A percentile compares a stretch with the other conserved stretches of the same genome.
Conservation (phyloP, 2,797 vertebrate genomes). For the Leptatherina wallacei region DNA sequence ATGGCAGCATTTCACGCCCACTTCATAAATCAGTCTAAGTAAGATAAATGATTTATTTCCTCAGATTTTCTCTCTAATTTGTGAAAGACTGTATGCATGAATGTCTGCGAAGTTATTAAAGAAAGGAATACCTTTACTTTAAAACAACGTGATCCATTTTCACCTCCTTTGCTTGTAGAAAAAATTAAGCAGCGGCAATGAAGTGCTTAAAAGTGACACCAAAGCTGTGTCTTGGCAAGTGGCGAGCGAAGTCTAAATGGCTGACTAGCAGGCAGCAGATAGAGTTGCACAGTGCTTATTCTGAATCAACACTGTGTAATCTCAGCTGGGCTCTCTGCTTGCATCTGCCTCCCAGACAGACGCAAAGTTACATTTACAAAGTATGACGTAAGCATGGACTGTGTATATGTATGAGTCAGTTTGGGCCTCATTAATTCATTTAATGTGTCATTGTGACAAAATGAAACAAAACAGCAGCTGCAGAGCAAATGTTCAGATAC, state of each 20-base stretch:
- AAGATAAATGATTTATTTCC: neutral
- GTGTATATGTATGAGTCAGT: constrained; percentile 8
- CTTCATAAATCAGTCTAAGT: neutral
- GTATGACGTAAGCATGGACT: constrained; percentile 7
- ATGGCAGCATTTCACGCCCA: neutral
- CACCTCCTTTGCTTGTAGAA: constrained; percentile 34
- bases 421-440: constrained; percentile 12
- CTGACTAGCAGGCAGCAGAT: constrained; percentile 84
- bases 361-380: constrained; percentile 29
- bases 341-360: constrained; percentile 84
- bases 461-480: constrained; percentile 14
- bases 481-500: constrained; percentile 1
- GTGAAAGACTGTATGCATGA: neutral
- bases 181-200: constrained; percentile 54
- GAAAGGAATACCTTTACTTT: constrained; percentile 3
- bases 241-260: constrained; percentile 86
- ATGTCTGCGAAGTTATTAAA: neutral
- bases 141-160: constrained; percentile 15
- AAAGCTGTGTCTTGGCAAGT: constrained; percentile 87
- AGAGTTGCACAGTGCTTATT: constrained; percentile 88
- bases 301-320: constrained; percentile 92
- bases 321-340: constrained; percentile 86
- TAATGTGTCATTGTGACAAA: constrained; percentile 2
- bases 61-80: neutral
- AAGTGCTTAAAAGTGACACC: constrained; percentile 83